Base-by-base conservation (phyloP, 2,888 invertebrate species). In the Tuberolachnus salignus region DNA sequence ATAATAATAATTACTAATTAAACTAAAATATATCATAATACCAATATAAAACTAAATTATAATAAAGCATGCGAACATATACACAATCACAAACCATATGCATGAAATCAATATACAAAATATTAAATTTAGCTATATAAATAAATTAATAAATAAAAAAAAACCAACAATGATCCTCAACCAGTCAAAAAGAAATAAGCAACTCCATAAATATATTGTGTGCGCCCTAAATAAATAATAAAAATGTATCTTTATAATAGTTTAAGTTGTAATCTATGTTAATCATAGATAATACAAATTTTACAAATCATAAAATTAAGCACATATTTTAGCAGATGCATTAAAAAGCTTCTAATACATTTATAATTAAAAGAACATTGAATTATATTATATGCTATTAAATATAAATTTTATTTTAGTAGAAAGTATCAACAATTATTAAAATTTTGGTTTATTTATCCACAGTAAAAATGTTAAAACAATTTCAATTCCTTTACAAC, bases 291-390 rank as follows among this genome's bases (percentile, higher is more conserved):
- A 53, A 72, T 21, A 73, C 53, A 63, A 73, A 72, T 34, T 34
- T 42, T 73, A 34, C 63, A 63, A 73, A 63, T 73, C 34, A 51
- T 51, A 73, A 63, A 46, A 57, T 23, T 46, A 59, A 72, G 72
- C 72, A 16, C 14, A 46, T 61, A 51, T 72, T 11, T 51, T 51
- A 72, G 73, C 63, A n/a, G 16, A 64, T 74, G 72, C 72, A 63
- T 51, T 73, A n/a, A n/a, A 64, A 74, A 74, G 42, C 53, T 63
- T 74, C 8, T 23, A 59, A 16, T 19, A 19, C 51, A 49, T 2
- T 44, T 10, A 44, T 70, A 16, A 72, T 49, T 14, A 26, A 71
- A 3, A 26, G 11, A 71, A 14, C 16, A 21, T n/a, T 63, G n/a
- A 73, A 44, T 53, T 13, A 13, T n/a, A 53, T 53, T 26, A 21